Conservation (phyloP, 2,888 invertebrate genomes). For the Macrosoma leucophasiata region DNA sequence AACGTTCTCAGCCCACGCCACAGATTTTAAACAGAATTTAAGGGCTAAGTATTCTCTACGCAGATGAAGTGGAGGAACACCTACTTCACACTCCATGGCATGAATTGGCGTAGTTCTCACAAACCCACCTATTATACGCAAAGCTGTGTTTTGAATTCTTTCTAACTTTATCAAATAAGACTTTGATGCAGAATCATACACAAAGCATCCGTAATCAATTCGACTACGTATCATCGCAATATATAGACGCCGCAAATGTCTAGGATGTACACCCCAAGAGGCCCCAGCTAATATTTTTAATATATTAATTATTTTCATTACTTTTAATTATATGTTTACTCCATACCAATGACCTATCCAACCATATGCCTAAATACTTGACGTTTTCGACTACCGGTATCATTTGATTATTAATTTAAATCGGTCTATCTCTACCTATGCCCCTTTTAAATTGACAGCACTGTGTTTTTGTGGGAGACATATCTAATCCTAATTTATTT, state of each 20-base stretch:
- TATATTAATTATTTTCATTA: neutral
- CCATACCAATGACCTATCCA: constrained; percentile 4
- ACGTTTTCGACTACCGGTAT: neutral
- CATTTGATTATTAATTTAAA: neutral
- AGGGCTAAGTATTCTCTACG: neutral
- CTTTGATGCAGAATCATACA: constrained; percentile 1
- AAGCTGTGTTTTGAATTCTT: no score
- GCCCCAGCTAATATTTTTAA: constrained; percentile 5
- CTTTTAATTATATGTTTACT: neutral
- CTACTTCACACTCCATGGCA: constrained; percentile 4
- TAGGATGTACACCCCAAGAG: no score
- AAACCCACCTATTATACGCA: no score
- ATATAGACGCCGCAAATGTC: no score
- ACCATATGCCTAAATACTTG: constrained; percentile 1
- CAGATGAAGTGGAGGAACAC: constrained; percentile 2
- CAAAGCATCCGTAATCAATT: constrained; percentile 6
- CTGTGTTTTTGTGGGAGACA: neutral
- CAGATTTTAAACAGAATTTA: constrained; percentile 7
- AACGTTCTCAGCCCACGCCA: no score
- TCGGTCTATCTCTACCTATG: neutral
- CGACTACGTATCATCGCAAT: no score
- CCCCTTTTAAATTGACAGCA: constrained; percentile 2
- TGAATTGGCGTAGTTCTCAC: no score
- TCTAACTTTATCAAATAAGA: no score
- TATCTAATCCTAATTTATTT: constrained; percentile 4